Evolutionary conservation across 1,140 invertebrate genomes (phyloP).

Genomic region (Zaprionus africanus): DNA sequence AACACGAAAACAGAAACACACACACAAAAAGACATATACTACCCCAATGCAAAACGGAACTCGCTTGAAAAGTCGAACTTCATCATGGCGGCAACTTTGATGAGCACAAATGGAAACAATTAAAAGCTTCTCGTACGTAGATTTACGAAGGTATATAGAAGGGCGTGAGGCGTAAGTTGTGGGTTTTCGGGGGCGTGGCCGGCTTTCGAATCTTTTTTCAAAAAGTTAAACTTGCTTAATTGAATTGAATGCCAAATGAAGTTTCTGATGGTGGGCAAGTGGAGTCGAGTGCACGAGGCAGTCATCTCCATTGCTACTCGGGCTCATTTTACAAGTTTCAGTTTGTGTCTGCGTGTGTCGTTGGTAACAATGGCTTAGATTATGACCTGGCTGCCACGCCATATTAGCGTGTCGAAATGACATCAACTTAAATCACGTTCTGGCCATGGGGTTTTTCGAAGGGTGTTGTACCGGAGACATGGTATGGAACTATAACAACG

Average conservation of each 20-base stretch:
- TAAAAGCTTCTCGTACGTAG: constrained; percentile 41
- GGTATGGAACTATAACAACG: constrained; percentile 63
- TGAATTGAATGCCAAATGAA: constrained; percentile 73
- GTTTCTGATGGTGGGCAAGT: constrained; percentile 45
- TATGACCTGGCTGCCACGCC: constrained; percentile 60
- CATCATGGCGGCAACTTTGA: constrained; percentile 53
- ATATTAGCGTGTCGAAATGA: constrained; percentile 74
- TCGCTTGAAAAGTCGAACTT: constrained; percentile 57
- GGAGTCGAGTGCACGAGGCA: constrained; percentile 59
- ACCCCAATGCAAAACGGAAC: background rate
- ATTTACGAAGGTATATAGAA: constrained; percentile 14
- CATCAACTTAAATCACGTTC: constrained; percentile 79
- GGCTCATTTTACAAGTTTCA: constrained; percentile 49
- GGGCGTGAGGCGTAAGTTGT: background rate
- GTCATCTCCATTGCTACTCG: background rate
- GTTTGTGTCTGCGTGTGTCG: background rate
- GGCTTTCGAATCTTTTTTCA: constrained; percentile 16
- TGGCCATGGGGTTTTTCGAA: constrained; percentile 57
- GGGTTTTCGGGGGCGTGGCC: constrained; percentile 8
- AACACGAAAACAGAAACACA: background rate
- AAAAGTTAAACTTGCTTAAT: constrained; percentile 65
- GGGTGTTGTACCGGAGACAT: constrained; percentile 50
- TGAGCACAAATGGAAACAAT: constrained; percentile 71
- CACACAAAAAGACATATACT: background rate
- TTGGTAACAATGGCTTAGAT: constrained; percentile 45